Conservation (phyloP, 2,888 invertebrate species). For the Drosophila neutralis region DNA sequence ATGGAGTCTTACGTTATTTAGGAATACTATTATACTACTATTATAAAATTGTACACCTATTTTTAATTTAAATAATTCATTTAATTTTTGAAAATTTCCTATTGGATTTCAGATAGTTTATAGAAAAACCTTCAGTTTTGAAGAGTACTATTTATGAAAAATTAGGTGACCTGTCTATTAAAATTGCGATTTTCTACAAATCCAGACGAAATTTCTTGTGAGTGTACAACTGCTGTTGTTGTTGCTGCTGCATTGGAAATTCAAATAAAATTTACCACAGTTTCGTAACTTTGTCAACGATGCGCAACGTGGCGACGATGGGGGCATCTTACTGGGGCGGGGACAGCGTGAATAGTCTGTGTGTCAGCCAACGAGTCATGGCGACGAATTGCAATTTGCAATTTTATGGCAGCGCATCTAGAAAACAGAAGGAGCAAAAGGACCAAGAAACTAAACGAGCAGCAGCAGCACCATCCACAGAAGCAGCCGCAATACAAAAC, state of each 20-base stretch:
- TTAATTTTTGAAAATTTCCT: not conserved
- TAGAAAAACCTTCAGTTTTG: not conserved
- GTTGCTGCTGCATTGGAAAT: conserved; percentile 67
- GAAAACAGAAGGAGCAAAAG: conserved; percentile 50
- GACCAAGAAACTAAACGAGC: conserved; percentile 34
- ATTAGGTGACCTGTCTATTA: not conserved
- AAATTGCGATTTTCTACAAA: not conserved
- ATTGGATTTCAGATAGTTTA: not conserved
- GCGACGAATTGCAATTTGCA: conserved; percentile 80
- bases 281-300: conserved; percentile 80
- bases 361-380: conserved; percentile 61
- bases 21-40: too few species aligned
- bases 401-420: conserved; percentile 76
- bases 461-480: conserved; percentile 41
- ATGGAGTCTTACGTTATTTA: not conserved
- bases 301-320: conserved; percentile 64
- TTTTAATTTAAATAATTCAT: not conserved
- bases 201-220: not conserved
- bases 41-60: not conserved
- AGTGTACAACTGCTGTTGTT: conserved; percentile 8
- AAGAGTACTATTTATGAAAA: not conserved
- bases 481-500: conserved; percentile 74
- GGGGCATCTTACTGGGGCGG: conserved; percentile 29
- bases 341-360: conserved; percentile 4
- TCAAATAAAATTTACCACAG: conserved; percentile 80